A percentile compares a stretch with the other conserved stretches of the same genome.
phyloP scores from a whole-genome alignment of 2,797 vertebrate species.

The Poliocrania exsul region DNA sequence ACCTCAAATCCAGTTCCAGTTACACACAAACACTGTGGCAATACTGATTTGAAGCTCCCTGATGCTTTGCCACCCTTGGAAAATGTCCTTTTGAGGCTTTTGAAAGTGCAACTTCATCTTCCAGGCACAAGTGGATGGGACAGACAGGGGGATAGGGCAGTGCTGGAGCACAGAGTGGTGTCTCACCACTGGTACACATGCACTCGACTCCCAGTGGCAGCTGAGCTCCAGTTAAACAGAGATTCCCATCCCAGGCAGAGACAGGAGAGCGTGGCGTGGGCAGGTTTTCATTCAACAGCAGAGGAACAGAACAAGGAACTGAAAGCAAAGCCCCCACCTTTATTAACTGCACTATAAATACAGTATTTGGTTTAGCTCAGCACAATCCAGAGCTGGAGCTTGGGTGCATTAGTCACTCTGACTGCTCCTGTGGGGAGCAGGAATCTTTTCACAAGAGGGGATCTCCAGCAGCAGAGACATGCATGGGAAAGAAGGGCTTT shows the following conservation, averaged over 20 bases:
- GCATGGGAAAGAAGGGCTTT: neutral
- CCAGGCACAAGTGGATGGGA: neutral
- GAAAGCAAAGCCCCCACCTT: conserved; percentile 32
- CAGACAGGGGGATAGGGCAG: neutral
- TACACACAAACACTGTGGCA: rapidly evolving
- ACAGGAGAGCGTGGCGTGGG: neutral
- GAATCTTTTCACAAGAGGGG: neutral
- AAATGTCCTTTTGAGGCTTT: neutral
- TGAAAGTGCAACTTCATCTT: neutral
- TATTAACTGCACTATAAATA: conserved; percentile 42
- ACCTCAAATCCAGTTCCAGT: neutral
- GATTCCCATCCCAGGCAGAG: neutral
- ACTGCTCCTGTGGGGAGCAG: neutral
- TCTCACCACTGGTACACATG: neutral
- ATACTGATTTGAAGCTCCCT: neutral
- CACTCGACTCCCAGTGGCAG: neutral
- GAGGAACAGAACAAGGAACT: neutral
- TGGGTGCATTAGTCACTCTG: neutral
- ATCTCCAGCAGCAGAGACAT: neutral
- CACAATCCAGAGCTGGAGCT: neutral
- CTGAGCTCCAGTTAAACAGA: neutral
- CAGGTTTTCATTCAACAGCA: conserved; percentile 33
- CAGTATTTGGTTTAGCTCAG: neutral
- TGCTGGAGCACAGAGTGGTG: neutral
- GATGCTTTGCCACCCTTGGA: rapidly evolving